phyloP scores from a whole-genome alignment of 2,888 invertebrate species.

The Zele albiditarsus region DNA sequence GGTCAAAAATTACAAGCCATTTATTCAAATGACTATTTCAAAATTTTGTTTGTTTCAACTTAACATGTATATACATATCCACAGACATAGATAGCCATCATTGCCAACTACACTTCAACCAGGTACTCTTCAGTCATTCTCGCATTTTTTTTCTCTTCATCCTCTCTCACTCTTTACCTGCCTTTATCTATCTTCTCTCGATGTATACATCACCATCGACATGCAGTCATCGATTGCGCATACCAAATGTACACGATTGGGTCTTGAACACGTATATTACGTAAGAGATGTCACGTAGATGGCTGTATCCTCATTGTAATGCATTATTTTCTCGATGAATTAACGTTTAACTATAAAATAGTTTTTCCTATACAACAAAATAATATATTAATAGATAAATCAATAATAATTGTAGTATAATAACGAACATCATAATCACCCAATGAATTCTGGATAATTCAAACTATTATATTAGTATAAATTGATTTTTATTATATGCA shows the following conservation, averaged over 20 bases:
- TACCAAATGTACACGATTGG: slow-evolving; percentile 45
- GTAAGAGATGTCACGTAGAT: slow-evolving; percentile 41
- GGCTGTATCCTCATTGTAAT: slow-evolving; percentile 34
- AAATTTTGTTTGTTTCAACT: background rate
- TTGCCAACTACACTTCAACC: background rate
- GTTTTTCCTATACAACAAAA: background rate
- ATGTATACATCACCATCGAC: slow-evolving; percentile 14
- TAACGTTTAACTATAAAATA: slow-evolving; percentile 5
- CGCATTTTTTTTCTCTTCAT: slow-evolving; percentile 7
- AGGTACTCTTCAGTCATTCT: background rate
- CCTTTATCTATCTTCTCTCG: slow-evolving; percentile 14
- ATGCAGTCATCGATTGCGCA: slow-evolving; percentile 49
- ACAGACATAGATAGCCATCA: background rate
- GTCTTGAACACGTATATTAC: slow-evolving; percentile 28
- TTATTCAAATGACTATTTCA: background rate
- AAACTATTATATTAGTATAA: background rate
- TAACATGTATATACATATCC: background rate
- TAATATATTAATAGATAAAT: background rate
- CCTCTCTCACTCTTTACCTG: background rate
- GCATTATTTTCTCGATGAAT: background rate
- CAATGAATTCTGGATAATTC: no score
- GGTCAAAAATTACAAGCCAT: background rate
- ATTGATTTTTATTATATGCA: background rate
- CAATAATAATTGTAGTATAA: background rate
- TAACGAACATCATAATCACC: no score